Percentiles rank a stretch among this genome's conserved stretches.
Evolutionary conservation across 2,797 vertebrate genomes (phyloP).

Genomic region (Schizopygopsis malacanthus): DNA sequence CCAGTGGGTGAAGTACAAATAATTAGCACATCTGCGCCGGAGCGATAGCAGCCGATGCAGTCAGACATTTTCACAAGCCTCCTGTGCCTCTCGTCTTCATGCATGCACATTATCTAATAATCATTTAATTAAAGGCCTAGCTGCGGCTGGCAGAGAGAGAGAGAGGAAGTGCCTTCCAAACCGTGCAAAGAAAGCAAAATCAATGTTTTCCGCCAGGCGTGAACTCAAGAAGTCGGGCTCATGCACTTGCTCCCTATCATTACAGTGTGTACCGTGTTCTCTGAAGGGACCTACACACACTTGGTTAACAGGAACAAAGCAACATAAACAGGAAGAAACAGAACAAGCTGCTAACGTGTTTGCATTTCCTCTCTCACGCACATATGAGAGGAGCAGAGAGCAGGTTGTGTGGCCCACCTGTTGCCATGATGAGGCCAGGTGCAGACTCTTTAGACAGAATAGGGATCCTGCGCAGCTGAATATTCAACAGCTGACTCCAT

Average conservation of each 20-base stretch:
- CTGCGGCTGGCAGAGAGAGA: conserved; percentile 31
- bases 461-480: conserved; percentile 93
- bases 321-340: background rate
- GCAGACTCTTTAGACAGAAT: conserved; percentile 97
- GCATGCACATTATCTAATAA: conserved; percentile 69
- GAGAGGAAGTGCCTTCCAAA: conserved; percentile 27
- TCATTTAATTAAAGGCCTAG: conserved; percentile 69
- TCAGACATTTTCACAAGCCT: conserved; percentile 47
- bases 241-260: conserved; percentile 34
- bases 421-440: conserved; percentile 93
- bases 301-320: background rate
- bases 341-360: background rate
- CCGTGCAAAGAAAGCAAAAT: conserved; percentile 53
- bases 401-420: conserved; percentile 76
- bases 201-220: conserved; percentile 56
- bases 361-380: conserved; percentile 5
- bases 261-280: conserved; percentile 29
- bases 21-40: conserved; percentile 72
- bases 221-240: conserved; percentile 26
- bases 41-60: conserved; percentile 64
- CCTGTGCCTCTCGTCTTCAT: conserved; percentile 38
- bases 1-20: conserved; percentile 64
- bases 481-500: conserved; percentile 93
- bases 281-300: conserved; percentile 1
- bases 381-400: background rate